Conservation (phyloP, 1,140 invertebrate species). For the Triops cancriformis region DNA sequence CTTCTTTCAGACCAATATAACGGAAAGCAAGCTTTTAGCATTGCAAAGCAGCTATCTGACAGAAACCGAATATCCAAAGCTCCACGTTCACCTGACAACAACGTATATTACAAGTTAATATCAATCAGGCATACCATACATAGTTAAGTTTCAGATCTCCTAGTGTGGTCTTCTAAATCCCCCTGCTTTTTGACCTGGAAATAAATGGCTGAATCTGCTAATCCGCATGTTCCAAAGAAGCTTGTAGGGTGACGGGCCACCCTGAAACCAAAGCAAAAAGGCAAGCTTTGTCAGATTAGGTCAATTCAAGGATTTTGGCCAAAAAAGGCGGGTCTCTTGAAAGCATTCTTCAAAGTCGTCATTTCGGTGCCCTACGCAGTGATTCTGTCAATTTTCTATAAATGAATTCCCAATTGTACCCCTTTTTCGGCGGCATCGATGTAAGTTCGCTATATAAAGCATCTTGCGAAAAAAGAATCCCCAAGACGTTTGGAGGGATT, state of each 20-base stretch:
- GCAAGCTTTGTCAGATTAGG: not conserved
- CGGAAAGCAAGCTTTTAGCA: no score
- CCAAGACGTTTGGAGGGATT: not conserved
- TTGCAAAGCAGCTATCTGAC: no score
- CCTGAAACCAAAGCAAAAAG: not conserved
- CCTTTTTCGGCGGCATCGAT: not conserved
- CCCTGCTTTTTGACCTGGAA: not conserved
- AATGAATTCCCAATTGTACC: not conserved
- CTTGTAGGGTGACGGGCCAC: constrained; percentile 2
- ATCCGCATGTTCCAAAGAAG: constrained; percentile 6
- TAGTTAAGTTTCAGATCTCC: not conserved
- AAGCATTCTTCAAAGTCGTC: not conserved
- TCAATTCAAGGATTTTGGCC: not conserved
- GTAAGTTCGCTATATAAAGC: not conserved
- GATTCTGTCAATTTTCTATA: not conserved
- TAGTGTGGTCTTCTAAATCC: not conserved
- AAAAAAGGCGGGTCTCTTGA: not conserved
- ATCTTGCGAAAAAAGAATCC: not conserved
- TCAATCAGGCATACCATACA: not conserved
- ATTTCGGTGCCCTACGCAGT: not conserved
- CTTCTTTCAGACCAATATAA: no score
- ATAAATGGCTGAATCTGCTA: not conserved
- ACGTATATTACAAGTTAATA: not conserved
- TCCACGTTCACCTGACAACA: not conserved
- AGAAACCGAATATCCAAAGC: no score